Evolutionary conservation across 2,888 invertebrate genomes (phyloP), one percentile per base, ranked within the genome.

Genomic region (Trachelus iudaicus): DNA sequence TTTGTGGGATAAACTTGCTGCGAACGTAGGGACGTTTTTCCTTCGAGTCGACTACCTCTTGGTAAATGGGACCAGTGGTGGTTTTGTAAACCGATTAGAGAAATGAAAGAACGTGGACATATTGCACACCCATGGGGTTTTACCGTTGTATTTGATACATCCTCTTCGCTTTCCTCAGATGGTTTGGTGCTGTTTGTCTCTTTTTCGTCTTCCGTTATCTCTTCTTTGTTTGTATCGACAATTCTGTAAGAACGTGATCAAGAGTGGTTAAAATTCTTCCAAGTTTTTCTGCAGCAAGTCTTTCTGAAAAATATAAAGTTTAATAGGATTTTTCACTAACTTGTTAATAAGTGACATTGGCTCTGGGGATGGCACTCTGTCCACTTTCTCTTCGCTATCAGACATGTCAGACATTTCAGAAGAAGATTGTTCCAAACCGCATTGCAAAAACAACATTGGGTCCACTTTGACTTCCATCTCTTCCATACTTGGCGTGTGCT

Each of bases 401-500:
- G 89, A 84, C 85, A 82, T 82, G 31, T 91, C 90, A 3, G 89
- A 89, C 75, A 85, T 83, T 77, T 90, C 89, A 2, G 90, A 90
- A 31, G 86, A 84, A 11, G 88, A 86, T 73, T 92, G 92, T 81
- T 94, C 94, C 80, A 93, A 91, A 83, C 93, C 91, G 76, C 92
- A 94, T 85, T 95, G 94, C 73, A 95, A 89, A 84, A 95, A 94
- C 88, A 95, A 92, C 94, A 95, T 95, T 6, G 95, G 95, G 89
- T 95, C 95, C 0, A 95, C 93, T 87, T 93, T 93, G 1, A 95
- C 94, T 92, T 95, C 95, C 93, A 95, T 94, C 91, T 94, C 93
- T 76, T 91, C 91, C 82, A 86, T 91, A 74, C 85, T 89, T n/a
- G 89, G 81, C n/a, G 77, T 79, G 83, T 69, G 86, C 82, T 75